These are phyloP conservation scores for Drosophila auraria DNA, from an alignment of 1,140 invertebrate genomes.

Conservation along the genomic window DNA sequence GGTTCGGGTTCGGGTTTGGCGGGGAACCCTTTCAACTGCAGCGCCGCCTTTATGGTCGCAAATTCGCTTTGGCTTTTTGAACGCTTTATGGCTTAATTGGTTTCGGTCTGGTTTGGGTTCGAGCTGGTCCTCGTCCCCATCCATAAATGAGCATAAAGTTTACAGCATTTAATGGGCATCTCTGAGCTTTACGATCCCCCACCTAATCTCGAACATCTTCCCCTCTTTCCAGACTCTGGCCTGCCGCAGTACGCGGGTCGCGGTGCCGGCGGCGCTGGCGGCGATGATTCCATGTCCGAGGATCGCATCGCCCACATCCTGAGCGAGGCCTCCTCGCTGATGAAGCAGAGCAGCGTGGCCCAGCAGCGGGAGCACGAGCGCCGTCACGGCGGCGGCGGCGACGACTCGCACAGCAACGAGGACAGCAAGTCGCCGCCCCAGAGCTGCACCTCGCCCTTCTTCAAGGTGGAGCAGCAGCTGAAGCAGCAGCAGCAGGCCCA, in stretches of 20 bases:
- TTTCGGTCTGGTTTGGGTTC: conserved; percentile 5
- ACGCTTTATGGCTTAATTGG: conserved; percentile 83
- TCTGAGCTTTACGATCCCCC: conserved; percentile 57
- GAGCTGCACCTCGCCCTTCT: conserved; percentile 91
- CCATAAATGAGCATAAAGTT: conserved; percentile 60
- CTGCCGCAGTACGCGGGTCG: conserved; percentile 88
- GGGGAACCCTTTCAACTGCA: conserved; percentile 45
- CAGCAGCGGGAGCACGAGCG: conserved; percentile 55
- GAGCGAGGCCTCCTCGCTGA: conserved; percentile 93
- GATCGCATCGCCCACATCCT: conserved; percentile 97
- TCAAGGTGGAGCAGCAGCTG: conserved; percentile 86
- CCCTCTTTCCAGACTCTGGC: conserved; percentile 85
- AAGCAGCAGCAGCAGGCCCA: conserved; percentile 48
- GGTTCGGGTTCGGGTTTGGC: too few relatives aligned
- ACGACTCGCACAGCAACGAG: conserved; percentile 90
- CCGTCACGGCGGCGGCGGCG: conserved; percentile 54
- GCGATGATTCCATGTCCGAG: conserved; percentile 93
- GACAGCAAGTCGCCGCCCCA: conserved; percentile 93
- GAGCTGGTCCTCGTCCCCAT: background rate
- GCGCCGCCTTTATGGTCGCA: conserved; percentile 72
- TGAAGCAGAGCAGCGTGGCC: conserved; percentile 85
- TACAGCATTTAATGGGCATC: conserved; percentile 71
- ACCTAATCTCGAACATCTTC: conserved; percentile 4
- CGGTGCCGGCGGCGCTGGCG: conserved; percentile 85
- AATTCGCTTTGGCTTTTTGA: conserved; percentile 82